phyloP scores from a whole-genome alignment of 2,797 vertebrate species.

The Chloroceryle inda region DNA sequence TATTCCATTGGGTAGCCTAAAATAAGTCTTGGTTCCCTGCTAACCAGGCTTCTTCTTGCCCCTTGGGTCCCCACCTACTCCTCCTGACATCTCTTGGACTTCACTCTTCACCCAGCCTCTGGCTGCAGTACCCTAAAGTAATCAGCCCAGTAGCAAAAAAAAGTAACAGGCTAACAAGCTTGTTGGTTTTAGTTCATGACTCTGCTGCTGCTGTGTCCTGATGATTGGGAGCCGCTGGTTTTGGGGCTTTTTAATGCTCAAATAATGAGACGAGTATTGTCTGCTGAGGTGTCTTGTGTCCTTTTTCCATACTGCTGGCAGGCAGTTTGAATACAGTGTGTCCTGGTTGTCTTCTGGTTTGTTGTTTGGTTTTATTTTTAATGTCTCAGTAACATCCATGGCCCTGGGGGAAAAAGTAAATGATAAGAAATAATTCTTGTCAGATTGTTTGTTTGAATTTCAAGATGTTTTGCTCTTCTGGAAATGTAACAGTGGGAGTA shows the following conservation, averaged over 20 bases:
- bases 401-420: neutral
- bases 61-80: neutral
- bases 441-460: constrained; percentile 20
- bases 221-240: neutral
- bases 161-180: neutral
- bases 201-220: neutral
- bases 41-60: neutral
- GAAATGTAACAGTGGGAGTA: neutral
- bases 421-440: constrained; percentile 44
- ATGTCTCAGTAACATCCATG: neutral
- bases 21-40: neutral
- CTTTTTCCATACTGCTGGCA: neutral
- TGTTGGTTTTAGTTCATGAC: neutral
- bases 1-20: neutral
- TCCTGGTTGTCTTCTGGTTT: neutral
- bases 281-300: neutral
- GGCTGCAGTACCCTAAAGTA: neutral
- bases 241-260: neutral
- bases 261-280: neutral
- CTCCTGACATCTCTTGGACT: neutral
- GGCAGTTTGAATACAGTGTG: neutral
- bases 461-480: neutral
- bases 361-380: neutral
- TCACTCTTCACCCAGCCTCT: neutral
- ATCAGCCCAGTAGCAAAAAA: neutral